Evolutionary conservation across 2,113 vertebrate genomes (phyloP), one percentile per base, ranked within the genome.

Genomic region (Galbula dea): DNA sequence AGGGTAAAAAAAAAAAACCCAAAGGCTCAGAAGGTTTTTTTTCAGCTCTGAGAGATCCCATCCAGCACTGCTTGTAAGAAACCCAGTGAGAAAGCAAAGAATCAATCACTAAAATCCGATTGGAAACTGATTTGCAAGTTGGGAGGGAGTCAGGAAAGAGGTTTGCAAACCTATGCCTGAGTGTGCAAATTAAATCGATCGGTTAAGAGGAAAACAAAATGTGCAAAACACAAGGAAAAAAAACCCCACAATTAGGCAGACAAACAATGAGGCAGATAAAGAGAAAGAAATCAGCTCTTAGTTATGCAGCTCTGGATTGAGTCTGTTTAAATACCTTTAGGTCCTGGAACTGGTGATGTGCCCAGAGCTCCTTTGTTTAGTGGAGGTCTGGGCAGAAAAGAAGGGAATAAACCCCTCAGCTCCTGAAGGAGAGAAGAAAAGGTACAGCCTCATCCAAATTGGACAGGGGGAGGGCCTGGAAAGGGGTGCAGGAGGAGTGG

Each of bases 381-480:
- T 75, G 91, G 96, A 93, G 96, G 80, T 88, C 77, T 90, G 95
- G 94, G 96, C 92, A 96, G 97, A 71, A 86, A 92, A 95, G 97
- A 95, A 97, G 97, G 97, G 97, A 98, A 97, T 97, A 98, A 97
- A 96, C 93, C 96, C 94, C 96, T 96, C 55, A 93, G 16, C 97
- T 97, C 97, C 94, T 96, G 98, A 97, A 98, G 97, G 96, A 98
- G 97, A 72, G 96, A 45, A 97, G 87, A 97, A 98, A 98, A 98
- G 97, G 98, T 97, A 91, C 95, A 97, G 98, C 98, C 98, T 97
- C 97, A 96, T 94, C 97, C 98, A 93, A 97, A 96, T 97, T 93
- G 98, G 96, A 77, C 97, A 97, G 98, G 98, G 98, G 98, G 98
- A 97, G 98, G 98, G 87, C 93, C 94, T 90, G 43, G 93, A 87